Evolutionary conservation across 2,888 invertebrate species (phyloP).

Genomic region (Ectemnius cavifrons): DNA sequence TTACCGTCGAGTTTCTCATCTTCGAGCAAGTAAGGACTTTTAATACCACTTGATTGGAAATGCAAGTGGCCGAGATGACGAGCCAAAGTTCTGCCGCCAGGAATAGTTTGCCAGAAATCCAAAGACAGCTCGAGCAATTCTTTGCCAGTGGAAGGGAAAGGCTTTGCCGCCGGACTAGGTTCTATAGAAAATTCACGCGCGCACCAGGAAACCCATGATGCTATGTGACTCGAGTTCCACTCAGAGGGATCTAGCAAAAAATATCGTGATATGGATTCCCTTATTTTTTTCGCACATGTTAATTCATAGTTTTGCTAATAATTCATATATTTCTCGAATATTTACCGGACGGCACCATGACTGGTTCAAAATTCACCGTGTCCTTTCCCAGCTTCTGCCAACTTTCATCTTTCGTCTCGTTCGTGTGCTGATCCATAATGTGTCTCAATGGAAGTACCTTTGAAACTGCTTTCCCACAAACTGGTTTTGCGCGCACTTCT

Average conservation of each 20-base stretch:
- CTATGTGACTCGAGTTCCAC: conserved; percentile 82
- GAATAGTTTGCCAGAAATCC: conserved; percentile 81
- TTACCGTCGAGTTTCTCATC: conserved; percentile 75
- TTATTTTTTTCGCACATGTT: too few relatives aligned
- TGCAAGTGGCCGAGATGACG: conserved; percentile 82
- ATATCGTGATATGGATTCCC: too few relatives aligned
- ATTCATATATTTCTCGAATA: conserved; percentile 17
- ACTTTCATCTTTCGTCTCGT: conserved; percentile 19
- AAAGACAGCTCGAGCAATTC: conserved; percentile 82
- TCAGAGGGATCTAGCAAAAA: conserved; percentile 81
- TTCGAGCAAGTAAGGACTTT: conserved; percentile 79
- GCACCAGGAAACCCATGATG: conserved; percentile 83
- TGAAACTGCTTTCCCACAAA: conserved; percentile 13
- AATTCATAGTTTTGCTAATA: too few relatives aligned
- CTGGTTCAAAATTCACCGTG: conserved; percentile 68
- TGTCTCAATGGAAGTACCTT: conserved; percentile 11
- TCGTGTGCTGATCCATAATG: conserved; percentile 14
- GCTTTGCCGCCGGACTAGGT: conserved; percentile 79
- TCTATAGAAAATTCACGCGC: conserved; percentile 81
- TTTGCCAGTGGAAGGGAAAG: conserved; percentile 81
- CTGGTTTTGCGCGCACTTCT: not conserved
- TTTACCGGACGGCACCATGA: conserved; percentile 81
- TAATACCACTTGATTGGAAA: conserved; percentile 82
- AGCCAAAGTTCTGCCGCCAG: conserved; percentile 81
- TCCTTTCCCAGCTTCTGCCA: conserved; percentile 21